Percentiles rank a stretch among this genome's conserved stretches.
Conservation (phyloP, 2,113 vertebrate genomes). For the Pteruthius melanotis region DNA sequence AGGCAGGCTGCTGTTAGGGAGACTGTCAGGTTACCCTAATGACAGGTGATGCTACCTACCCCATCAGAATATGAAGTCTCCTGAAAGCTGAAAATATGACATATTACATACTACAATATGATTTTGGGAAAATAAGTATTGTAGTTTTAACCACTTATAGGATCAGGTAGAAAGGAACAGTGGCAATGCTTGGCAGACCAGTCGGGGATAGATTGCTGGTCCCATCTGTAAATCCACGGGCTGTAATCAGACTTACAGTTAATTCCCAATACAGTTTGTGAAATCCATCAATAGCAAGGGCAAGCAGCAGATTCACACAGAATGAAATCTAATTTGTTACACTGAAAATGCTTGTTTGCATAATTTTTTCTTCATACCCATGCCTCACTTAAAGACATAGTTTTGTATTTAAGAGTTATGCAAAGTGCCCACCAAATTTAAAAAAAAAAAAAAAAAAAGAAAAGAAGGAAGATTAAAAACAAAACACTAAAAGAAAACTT, state of each 20-base stretch:
- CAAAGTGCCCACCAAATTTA: background rate
- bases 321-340: background rate
- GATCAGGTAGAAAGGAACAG: background rate
- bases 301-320: background rate
- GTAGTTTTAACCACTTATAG: background rate
- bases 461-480: background rate
- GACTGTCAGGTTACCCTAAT: background rate
- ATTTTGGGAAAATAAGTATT: background rate
- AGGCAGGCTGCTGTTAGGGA: background rate
- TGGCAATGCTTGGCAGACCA: background rate
- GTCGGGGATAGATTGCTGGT: background rate
- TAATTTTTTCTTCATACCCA: background rate
- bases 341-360: background rate
- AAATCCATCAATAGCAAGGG: background rate
- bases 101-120: background rate
- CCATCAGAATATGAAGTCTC: background rate
- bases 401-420: background rate
- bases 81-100: background rate
- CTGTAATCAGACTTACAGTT: background rate
- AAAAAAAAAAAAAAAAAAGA: background rate
- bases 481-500: background rate
- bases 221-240: background rate
- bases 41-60: background rate
- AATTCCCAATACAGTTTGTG: background rate
- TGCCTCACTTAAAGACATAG: background rate